Percentiles rank a stretch among this genome's conserved stretches.
phyloP scores from a whole-genome alignment of 2,113 vertebrate genomes.

The Protomyctophum bolini region DNA sequence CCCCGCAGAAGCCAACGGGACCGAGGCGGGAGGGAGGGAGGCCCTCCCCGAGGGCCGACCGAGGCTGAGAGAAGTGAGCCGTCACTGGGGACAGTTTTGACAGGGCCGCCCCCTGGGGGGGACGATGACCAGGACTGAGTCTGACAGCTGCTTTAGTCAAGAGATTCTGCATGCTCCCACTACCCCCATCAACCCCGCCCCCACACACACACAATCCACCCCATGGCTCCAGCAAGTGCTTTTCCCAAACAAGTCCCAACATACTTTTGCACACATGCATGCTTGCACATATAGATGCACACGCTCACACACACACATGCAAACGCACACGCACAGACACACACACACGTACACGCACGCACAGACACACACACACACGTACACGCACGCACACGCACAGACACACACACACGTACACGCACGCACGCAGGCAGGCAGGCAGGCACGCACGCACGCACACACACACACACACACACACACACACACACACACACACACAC shows the following conservation, averaged over 20 bases:
- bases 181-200: conserved; percentile 1
- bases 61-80: conserved; percentile 39
- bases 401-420: too few species aligned
- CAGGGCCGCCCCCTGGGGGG: conserved; percentile 54
- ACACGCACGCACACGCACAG: too few species aligned
- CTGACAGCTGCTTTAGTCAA: conserved; percentile 60
- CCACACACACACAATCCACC: neutral
- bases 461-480: neutral
- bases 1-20: conserved; percentile 11
- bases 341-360: neutral
- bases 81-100: conserved; percentile 49
- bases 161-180: conserved; percentile 44
- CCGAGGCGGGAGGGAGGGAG: neutral
- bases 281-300: conserved; percentile 11
- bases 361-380: neutral
- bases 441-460: neutral
- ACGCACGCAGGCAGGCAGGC: neutral
- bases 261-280: neutral
- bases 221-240: neutral
- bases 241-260: neutral
- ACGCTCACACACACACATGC: conserved; percentile 18
- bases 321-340: conserved; percentile 5
- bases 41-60: conserved; percentile 27
- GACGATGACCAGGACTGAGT: conserved; percentile 59
- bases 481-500: neutral